Evolutionary conservation across 2,797 vertebrate genomes (phyloP), one percentile per base, ranked within the genome.

Genomic region (Scomberomorus guttatus): DNA sequence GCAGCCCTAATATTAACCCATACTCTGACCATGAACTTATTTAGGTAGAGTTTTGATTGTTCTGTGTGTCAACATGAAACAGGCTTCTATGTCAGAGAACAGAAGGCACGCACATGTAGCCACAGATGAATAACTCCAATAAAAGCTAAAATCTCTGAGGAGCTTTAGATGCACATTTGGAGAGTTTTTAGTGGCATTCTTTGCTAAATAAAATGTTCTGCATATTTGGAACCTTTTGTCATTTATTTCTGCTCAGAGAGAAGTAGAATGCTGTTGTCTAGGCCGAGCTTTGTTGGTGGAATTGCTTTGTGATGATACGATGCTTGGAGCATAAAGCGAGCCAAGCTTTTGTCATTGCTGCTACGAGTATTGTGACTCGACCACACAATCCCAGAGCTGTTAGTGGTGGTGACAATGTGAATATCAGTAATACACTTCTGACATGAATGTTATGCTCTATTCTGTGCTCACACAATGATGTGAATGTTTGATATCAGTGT

Each of bases 291-390:
- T 80, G 80, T 84, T 66, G 52, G 68, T 73, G 56, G 67, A 81
- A 82, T 81, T 73, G 82, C 82, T 86, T 68, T 72, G 67, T 83
- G 81, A 75, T 85, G 51, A 90, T 82, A 67, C 56, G 79, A 87
- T 71, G 79, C 82, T 85, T 9, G 44, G 75, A 80, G 79, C 50
- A 11, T 72, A 58, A 81, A 83, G 73, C 63, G 8, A 88, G 83
- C 85, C 82, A 63, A 77, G 76, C 59, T 6, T 82, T 88, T 81
- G 81, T 86, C 86, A 91, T 91, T 91, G 88, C 88, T 88, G 82
- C 86, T 83, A 69, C 22, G 54, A 83, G 80, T 37, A 85, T 87
- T 88, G 84, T 80, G 68, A 79, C 42, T 85, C 58, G 22, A 75
- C 77, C 82, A 32, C 83, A 82, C 76, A 87, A 83, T 90, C 80